Conservation (phyloP, 1,140 invertebrate genomes). For the Drosophila melanogaster region DNA sequence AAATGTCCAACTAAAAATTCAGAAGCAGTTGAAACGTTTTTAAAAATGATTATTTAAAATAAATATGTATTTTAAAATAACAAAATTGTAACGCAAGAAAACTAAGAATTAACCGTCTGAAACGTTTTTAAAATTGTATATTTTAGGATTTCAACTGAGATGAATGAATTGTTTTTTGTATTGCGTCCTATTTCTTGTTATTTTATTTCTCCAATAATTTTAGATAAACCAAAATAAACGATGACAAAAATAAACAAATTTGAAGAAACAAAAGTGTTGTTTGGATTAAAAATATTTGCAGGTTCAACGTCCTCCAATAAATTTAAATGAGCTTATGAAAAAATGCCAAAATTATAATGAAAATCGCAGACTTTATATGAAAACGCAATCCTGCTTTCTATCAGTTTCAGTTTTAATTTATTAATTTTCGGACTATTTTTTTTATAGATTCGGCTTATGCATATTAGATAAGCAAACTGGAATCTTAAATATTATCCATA, state of each 20-base stretch:
- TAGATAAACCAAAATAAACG: constrained; percentile 55
- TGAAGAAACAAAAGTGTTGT: constrained; percentile 16
- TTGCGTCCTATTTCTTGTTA: constrained; percentile 66
- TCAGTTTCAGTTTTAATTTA: too few relatives aligned
- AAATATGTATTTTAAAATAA: constrained; percentile 33
- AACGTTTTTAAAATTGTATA: constrained; percentile 47
- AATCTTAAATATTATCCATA: too few relatives aligned
- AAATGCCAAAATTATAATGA: constrained; percentile 4
- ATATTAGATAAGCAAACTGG: too few relatives aligned
- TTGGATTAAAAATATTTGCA: constrained; percentile 11
- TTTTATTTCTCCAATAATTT: constrained; percentile 66
- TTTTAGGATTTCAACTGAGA: constrained; percentile 45
- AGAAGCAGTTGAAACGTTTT: constrained; percentile 50
- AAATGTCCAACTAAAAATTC: constrained; percentile 1
- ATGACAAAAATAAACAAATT: constrained; percentile 53
- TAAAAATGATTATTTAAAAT: constrained; percentile 30
- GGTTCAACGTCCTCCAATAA: constrained; percentile 23
- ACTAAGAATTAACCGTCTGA: constrained; percentile 34
- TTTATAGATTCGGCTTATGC: too few relatives aligned
- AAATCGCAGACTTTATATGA: constrained; percentile 11
- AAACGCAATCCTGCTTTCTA: too few relatives aligned
- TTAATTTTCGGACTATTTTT: too few relatives aligned
- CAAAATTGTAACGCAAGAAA: constrained; percentile 37
- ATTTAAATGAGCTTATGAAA: constrained; percentile 22
- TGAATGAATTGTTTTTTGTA: constrained; percentile 37